Evolutionary conservation across 2,888 invertebrate genomes (phyloP).

Genomic region (Pachydiplax longipennis): DNA sequence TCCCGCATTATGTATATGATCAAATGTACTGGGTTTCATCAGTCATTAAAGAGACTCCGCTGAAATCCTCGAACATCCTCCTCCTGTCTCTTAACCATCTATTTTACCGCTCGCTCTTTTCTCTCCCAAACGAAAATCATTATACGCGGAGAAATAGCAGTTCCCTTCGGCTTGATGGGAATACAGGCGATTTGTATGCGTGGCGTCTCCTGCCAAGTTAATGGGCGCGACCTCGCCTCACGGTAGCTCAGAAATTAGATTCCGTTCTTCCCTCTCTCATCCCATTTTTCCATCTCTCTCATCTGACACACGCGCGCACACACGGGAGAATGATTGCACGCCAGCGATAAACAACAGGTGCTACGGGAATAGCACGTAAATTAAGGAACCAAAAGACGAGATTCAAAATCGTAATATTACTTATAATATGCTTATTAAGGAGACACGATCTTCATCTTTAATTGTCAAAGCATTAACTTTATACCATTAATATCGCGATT

Average conservation of each 20-base stretch:
- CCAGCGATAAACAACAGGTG: background rate
- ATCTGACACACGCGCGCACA: background rate
- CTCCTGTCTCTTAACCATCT: background rate
- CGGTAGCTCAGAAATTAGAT: slow-evolving; percentile 43
- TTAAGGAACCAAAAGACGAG: background rate
- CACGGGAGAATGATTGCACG: background rate
- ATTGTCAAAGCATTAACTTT: too few relatives aligned
- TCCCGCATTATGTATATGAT: too few relatives aligned
- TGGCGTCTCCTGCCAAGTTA: slow-evolving; percentile 33
- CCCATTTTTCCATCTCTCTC: background rate
- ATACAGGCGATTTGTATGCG: slow-evolving; percentile 30
- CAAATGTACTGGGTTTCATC: background rate
- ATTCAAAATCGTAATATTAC: background rate
- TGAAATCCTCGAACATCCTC: background rate
- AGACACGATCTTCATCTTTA: background rate
- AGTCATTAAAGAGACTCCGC: background rate
- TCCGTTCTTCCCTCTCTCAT: background rate
- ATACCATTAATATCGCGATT: too few relatives aligned
- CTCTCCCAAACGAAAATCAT: background rate
- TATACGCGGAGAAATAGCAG: background rate
- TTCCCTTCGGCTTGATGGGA: background rate
- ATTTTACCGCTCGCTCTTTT: background rate
- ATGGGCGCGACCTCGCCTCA: slow-evolving; percentile 36
- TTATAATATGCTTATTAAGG: background rate
- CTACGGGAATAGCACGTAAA: background rate